Base-by-base conservation (phyloP, 2,888 invertebrate genomes). In the Idaea straminata region DNA sequence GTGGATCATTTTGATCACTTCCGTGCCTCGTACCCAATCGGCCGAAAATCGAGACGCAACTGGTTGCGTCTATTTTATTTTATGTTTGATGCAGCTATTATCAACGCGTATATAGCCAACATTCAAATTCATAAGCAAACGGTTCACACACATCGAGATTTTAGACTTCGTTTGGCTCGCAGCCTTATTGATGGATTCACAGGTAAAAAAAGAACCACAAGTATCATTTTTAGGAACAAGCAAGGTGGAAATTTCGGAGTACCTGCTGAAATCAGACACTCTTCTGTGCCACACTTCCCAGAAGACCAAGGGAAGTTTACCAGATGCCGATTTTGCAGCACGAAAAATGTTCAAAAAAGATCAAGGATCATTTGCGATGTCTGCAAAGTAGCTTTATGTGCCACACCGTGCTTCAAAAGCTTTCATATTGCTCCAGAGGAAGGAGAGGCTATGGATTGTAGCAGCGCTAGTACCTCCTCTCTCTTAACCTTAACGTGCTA, bases 261-360 rank as follows among this genome's bases (percentile, higher is more conserved):
- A 10, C 68, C 70, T 13, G 72, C 73, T 62, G 71, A 73, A 66
- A 69, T 74, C 69, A 72, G 72, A 63, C 66, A 72, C 25, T 64
- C 59, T 58, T 61, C 25, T 69, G 68, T 71, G 62, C 25, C 5
- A 1, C 64, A 71, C 63, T 69, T 66, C 65, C 68, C 64, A 25
- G 16, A 62, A 6, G 36, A 64, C 58, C 62, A 57, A 60, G n/a
- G 66, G 35, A 66, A 64, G 4, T 69, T 57, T 61, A 69, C 66
- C 58, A 57, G 70, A 5, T 70, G 70, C 68, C 61, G 74, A 38
- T 69, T 69, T 61, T 71, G 71, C 61, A 69, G 66, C 36, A 70
- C 68, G 35, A 38, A 66, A 15, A 69, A 71, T 65, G 61, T 66
- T 58, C 68, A 72, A 69, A 73, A 73, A 16, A 68, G 70, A 36